These are phyloP conservation scores for Alces alces DNA, from an alignment of 2,113 vertebrate species.

Conservation along the genomic window DNA sequence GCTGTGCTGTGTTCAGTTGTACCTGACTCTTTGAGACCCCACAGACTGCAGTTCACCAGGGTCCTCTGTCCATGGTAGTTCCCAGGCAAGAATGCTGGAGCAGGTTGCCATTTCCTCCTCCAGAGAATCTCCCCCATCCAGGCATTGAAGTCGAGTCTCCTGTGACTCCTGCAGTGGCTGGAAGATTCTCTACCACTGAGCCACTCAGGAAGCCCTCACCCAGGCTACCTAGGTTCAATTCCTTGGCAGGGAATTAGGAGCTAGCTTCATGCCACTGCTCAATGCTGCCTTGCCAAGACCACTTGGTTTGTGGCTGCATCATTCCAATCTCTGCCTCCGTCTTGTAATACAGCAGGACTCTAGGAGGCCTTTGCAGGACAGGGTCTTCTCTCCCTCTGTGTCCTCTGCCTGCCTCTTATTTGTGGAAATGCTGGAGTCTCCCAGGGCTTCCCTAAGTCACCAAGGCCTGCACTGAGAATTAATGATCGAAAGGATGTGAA, in stretches of 20 bases:
- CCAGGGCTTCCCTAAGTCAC: neutral
- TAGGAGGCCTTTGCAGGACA: neutral
- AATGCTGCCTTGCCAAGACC: neutral
- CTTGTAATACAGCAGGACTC: neutral
- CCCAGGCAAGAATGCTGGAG: neutral
- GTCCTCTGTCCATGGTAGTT: neutral
- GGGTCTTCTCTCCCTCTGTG: neutral
- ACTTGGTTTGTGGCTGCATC: neutral
- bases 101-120: neutral
- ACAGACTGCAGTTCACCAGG: neutral
- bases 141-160: neutral
- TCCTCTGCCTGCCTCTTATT: neutral
- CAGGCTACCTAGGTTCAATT: neutral
- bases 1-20: neutral
- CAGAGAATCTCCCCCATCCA: neutral
- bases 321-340: neutral
- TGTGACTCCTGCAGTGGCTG: neutral
- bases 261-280: neutral
- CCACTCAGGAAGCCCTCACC: neutral
- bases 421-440: neutral
- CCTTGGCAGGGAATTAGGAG: neutral
- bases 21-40: neutral
- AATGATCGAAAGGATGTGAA: neutral
- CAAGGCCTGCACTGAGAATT: neutral
- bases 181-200: neutral